Evolutionary conservation across 2,888 invertebrate species (phyloP).

Genomic region (Sinotaia quadrata): DNA sequence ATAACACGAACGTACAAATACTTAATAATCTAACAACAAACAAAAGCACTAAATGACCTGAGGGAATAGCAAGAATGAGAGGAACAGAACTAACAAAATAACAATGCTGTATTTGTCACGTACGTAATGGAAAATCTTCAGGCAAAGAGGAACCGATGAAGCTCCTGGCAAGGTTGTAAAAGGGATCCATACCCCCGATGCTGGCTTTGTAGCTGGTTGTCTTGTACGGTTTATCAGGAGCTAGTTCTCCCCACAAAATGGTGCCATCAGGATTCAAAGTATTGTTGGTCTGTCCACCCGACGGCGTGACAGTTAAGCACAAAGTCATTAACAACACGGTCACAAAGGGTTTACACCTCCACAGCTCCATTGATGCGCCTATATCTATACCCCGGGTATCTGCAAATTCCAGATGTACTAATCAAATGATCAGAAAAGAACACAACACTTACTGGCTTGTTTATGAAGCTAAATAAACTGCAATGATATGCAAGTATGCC

Average conservation of each 20-base stretch:
- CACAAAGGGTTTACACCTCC: too few species aligned
- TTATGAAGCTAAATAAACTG: too few species aligned
- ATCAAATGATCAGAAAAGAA: too few species aligned
- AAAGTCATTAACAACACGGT: background rate
- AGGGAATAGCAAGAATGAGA: background rate
- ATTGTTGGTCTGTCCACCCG: constrained; percentile 10
- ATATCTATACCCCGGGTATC: too few species aligned
- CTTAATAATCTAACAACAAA: too few species aligned
- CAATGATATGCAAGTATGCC: too few species aligned
- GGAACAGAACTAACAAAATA: background rate
- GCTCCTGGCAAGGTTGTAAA: constrained; percentile 20
- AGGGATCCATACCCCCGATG: constrained; percentile 19
- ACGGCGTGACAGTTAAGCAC: background rate
- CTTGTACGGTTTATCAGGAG: constrained; percentile 14
- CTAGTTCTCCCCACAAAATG: constrained; percentile 23
- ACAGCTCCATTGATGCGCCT: too few species aligned
- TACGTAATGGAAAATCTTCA: constrained; percentile 10
- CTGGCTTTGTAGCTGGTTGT: constrained; percentile 11
- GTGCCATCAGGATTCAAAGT: background rate
- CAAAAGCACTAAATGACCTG: too few species aligned
- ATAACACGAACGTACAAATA: too few species aligned
- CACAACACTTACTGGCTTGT: too few species aligned
- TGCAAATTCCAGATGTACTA: too few species aligned
- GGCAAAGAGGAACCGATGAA: constrained; percentile 20
- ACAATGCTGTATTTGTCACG: background rate